Base-by-base conservation (phyloP, 1,140 invertebrate species). In the Procambarus clarkii region DNA sequence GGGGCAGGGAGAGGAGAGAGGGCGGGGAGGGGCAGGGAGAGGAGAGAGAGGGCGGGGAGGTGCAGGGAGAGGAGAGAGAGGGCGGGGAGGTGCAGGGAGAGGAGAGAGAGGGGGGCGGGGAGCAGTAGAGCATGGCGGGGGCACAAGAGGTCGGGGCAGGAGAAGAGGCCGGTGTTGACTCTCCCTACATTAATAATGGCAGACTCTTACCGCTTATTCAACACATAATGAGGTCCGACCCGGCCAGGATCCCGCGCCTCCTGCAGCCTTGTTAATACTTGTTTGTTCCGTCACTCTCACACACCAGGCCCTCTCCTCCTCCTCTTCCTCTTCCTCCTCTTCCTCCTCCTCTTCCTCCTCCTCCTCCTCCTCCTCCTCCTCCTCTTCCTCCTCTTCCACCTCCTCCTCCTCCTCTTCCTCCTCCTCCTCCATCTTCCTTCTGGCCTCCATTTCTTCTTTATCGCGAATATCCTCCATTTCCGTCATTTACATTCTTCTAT, bases 251-350 rank as follows among this genome's bases (percentile, higher is more conserved):
- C 82, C 69, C 44, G 24, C 3, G 24, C 8, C 18, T 21, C 82
- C 45, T 24, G 46, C 11, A 45, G 3, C 46, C 24, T 9, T n/a
- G 44, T 50, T 77, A 86, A 54, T 76, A 74, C 34, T n/a, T 86
- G 74, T 78, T 86, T 86, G 85, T 86, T 76, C 76, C 74, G 74
- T 86, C 85, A 86, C 78, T 86, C 74, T 78, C 85, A 58, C 85
- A 48, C 45, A 11, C 18, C 21, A 54, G 18, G 4, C 77, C 46
- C 18, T 18, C 58, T 64, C 21, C 84, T 45, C 44, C 34, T 54
- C 64, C 44, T 15, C 34, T 13, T 82, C 0, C 48, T 82, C 54
- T 34, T 50, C 80, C 21, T 60, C 3, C 15, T 69, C 11, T 69
- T 48, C n/a, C 34, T 71, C 60, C 18, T 64, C 69, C 60, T 86